Evolutionary conservation across 2,888 invertebrate species (phyloP).

Genomic region (Clivina fossor): DNA sequence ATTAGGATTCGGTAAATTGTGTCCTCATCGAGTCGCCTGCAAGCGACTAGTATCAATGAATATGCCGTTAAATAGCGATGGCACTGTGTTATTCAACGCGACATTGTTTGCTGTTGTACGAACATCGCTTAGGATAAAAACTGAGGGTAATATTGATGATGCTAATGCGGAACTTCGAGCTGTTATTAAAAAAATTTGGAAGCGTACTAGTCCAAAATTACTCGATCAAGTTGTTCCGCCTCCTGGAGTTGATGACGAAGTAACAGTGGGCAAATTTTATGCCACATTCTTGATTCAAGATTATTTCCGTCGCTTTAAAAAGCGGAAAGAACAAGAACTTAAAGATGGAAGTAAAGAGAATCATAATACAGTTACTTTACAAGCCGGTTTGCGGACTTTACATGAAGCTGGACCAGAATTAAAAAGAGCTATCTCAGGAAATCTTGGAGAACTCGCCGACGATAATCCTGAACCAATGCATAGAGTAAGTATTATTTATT

Average conservation of each 20-base stretch:
- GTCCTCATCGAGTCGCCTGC: constrained; percentile 98
- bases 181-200: constrained; percentile 98
- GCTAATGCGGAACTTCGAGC: constrained; percentile 90
- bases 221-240: constrained; percentile 98
- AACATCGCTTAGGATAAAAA: constrained; percentile 94
- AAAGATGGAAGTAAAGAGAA: constrained; percentile 79
- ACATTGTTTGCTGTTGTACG: constrained; percentile 98
- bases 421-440: constrained; percentile 98
- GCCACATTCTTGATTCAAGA: constrained; percentile 99
- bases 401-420: constrained; percentile 99
- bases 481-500: constrained; percentile 66
- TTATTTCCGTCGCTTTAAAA: constrained; percentile 98
- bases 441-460: constrained; percentile 89
- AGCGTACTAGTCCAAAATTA: constrained; percentile 90
- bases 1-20: constrained; percentile 97
- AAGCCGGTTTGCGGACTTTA: constrained; percentile 94
- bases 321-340: constrained; percentile 87
- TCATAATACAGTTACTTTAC: constrained; percentile 85
- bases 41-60: constrained; percentile 99
- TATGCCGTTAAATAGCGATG: constrained; percentile 99
- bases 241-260: constrained; percentile 98
- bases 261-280: constrained; percentile 99
- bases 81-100: constrained; percentile 98
- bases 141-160: constrained; percentile 95
- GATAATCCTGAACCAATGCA: constrained; percentile 96